Base-by-base conservation (phyloP, 2,113 vertebrate species). In the Pithys albifrons region DNA sequence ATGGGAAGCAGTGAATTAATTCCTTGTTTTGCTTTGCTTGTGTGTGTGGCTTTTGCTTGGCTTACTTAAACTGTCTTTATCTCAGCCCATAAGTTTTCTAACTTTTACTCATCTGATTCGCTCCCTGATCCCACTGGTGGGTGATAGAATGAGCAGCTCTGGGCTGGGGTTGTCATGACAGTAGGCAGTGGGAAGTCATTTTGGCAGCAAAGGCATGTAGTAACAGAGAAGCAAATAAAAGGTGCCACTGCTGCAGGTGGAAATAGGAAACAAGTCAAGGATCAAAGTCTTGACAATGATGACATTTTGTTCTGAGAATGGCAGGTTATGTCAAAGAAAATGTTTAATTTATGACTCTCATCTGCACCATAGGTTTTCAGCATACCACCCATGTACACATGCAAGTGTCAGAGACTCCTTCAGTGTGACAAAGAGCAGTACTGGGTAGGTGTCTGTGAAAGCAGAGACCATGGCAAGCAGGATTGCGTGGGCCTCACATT, bases 351-450 rank as follows among this genome's bases (percentile, higher is more conserved):
- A 41, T 59, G 10, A 31, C 10, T 48, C 14, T 17, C 27, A 19
- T 33, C 31, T 51, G 41, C 77, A 37, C 64, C 9, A 24, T 4
- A 58, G 31, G 17, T 76, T 45, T 76, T 45, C 73, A 69, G 67
- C 39, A 6, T 19, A 46, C 23, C 23, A n/a, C 23, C 35, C 58
- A 13, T 2, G 0, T 11, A 37, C 1, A 3, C 2, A 4, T 1
- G 9, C 20, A 55, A 41, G n/a, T 15, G 41, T 55, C 31, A 35
- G 37, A 66, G 19, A 24, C 15, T 5, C 12, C 29, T 70, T 35
- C 24, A 12, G 12, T 1, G 1, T 9, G 27, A 31, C 29, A 14
- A 41, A 64, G 1, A 33, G 14, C 70, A 57, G 46, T 12, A 4
- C 13, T 39, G 18, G 11, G 9, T 10, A 22, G 10, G 16, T 3